phyloP scores from a whole-genome alignment of 2,888 invertebrate species.

The Drosophila monieri region DNA sequence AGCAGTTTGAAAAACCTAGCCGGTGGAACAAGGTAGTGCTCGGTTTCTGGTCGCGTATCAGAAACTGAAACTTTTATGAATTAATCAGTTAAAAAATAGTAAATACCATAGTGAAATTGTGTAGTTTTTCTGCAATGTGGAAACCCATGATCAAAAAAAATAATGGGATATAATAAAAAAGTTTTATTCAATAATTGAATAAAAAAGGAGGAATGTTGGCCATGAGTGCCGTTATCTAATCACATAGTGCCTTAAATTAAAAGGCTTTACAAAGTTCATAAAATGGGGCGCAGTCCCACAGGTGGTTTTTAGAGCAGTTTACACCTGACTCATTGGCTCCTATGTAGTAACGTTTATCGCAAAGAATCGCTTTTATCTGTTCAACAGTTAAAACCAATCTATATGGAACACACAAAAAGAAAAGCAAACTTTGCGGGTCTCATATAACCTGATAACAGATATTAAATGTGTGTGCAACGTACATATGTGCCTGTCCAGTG shows the following conservation, averaged over 20 bases:
- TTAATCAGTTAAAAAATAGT: background rate
- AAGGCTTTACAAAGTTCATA: conserved; percentile 25
- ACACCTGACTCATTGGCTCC: conserved; percentile 51
- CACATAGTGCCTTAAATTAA: conserved; percentile 48
- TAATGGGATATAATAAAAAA: no score
- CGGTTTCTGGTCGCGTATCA: background rate
- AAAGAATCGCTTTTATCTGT: conserved; percentile 40
- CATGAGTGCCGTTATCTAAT: conserved; percentile 56
- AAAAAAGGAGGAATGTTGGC: conserved; percentile 16
- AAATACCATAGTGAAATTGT: background rate
- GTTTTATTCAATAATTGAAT: no score
- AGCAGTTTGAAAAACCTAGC: conserved; percentile 73
- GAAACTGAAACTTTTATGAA: conserved; percentile 1
- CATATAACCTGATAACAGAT: conserved; percentile 64
- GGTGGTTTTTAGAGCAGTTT: conserved; percentile 19
- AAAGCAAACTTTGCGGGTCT: conserved; percentile 44
- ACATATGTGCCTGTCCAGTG: conserved; percentile 28
- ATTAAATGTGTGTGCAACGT: conserved; percentile 36
- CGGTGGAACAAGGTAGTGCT: conserved; percentile 76
- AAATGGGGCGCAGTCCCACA: conserved; percentile 21
- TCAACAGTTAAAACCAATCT: conserved; percentile 32
- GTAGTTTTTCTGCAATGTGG: background rate
- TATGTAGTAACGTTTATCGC: conserved; percentile 23
- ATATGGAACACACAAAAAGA: conserved; percentile 24
- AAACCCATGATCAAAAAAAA: background rate